These are phyloP conservation scores for Microtus oregoni DNA, from an alignment of 2,113 vertebrate species.

Conservation along the genomic window DNA sequence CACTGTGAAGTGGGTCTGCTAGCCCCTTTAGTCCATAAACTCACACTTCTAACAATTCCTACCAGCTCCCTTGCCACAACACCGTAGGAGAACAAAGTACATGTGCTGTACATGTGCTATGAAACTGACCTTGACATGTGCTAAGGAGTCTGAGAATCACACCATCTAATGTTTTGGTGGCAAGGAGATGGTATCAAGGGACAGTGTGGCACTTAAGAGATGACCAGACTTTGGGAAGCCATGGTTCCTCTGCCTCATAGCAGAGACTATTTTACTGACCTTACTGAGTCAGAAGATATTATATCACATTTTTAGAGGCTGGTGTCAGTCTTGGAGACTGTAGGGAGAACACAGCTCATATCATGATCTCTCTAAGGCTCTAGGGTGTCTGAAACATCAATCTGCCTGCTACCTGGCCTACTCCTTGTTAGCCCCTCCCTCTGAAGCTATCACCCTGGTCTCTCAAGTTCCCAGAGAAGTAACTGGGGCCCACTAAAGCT, in stretches of 20 bases:
- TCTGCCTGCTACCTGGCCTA: background rate
- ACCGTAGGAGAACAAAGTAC: background rate
- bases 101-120: background rate
- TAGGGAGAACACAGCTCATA: background rate
- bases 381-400: background rate
- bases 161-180: background rate
- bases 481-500: background rate
- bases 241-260: background rate
- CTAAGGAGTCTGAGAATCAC: background rate
- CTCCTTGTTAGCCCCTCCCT: background rate
- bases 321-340: background rate
- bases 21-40: background rate
- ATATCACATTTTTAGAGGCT: background rate
- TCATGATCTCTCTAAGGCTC: background rate
- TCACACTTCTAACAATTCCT: background rate
- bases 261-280: no score
- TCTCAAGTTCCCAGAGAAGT: background rate
- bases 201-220: background rate
- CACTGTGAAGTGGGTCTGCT: background rate
- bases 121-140: background rate
- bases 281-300: background rate
- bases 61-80: background rate
- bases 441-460: background rate
- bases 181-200: background rate
- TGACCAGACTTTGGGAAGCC: slow-evolving; percentile 1